Evolutionary conservation across 2,113 vertebrate species (phyloP).

Genomic region (Dolichallabes microphthalmus): DNA sequence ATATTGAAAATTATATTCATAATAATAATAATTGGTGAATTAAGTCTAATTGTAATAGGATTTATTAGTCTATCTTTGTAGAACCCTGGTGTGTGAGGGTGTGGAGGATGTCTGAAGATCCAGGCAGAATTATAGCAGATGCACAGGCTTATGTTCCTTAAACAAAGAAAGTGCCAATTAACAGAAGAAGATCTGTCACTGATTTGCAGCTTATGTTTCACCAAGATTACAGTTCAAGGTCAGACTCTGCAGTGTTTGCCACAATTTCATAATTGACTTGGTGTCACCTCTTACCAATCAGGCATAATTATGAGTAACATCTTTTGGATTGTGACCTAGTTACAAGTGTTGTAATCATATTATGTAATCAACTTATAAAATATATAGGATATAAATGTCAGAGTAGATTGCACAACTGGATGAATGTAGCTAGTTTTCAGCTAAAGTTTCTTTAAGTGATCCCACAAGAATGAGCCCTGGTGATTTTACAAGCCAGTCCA

Average conservation of each 20-base stretch:
- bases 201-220: too few relatives aligned
- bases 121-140: too few relatives aligned
- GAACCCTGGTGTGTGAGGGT: too few relatives aligned
- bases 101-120: too few relatives aligned
- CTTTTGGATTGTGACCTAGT: background rate
- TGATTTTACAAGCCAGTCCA: background rate
- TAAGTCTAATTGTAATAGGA: background rate
- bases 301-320: background rate
- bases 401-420: background rate
- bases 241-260: too few relatives aligned
- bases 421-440: background rate
- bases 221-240: too few relatives aligned
- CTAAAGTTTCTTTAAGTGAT: background rate
- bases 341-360: background rate
- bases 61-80: background rate
- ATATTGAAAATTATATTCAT: background rate
- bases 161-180: too few relatives aligned
- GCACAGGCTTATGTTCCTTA: too few relatives aligned
- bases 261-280: background rate
- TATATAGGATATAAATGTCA: background rate
- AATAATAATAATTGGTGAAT: background rate
- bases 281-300: background rate
- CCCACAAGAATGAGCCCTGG: background rate
- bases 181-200: too few relatives aligned
- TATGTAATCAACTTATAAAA: too few relatives aligned